These are phyloP conservation scores for Acipenser transmontanus DNA, from an alignment of 2,797 vertebrate species.

Conservation along the genomic window DNA sequence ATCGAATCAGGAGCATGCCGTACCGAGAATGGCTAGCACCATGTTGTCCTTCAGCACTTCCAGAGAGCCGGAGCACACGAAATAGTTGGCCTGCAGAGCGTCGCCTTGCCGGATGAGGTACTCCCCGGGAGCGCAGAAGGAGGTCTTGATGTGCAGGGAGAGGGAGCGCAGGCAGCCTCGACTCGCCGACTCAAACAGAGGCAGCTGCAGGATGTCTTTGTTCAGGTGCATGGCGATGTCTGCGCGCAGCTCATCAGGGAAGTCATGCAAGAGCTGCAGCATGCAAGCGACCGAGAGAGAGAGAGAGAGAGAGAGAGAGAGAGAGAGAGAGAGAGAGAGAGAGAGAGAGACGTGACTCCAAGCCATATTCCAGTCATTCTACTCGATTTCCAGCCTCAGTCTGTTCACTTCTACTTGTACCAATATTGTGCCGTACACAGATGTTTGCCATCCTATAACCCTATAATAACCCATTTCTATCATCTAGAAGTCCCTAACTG, in stretches of 20 bases:
- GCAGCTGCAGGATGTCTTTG: slow-evolving; percentile 92
- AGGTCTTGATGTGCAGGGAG: slow-evolving; percentile 91
- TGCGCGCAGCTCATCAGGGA: slow-evolving; percentile 85
- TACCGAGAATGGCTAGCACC: slow-evolving; percentile 90
- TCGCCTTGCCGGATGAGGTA: slow-evolving; percentile 88
- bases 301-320: background rate
- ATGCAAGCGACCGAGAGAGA: slow-evolving; percentile 3
- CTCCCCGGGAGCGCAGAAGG: slow-evolving; percentile 89
- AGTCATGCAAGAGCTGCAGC: slow-evolving; percentile 82
- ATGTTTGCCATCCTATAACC: too few species aligned
- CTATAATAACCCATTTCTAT: too few species aligned
- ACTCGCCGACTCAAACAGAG: slow-evolving; percentile 81
- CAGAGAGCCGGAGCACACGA: slow-evolving; percentile 87
- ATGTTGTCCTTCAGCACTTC: slow-evolving; percentile 86
- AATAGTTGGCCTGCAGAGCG: slow-evolving; percentile 86
- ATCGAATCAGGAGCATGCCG: slow-evolving; percentile 31
- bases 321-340: slow-evolving; percentile 6
- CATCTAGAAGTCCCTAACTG: too few species aligned
- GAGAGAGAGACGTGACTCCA: background rate
- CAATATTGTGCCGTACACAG: too few species aligned
- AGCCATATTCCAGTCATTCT: background rate
- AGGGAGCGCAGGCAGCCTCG: slow-evolving; percentile 88
- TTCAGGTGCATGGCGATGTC: slow-evolving; percentile 94
- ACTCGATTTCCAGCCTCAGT: slow-evolving; percentile 2
- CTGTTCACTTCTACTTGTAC: background rate